Evolutionary conservation across 1,140 invertebrate genomes (phyloP).

Genomic region (Drosophila hydei): DNA sequence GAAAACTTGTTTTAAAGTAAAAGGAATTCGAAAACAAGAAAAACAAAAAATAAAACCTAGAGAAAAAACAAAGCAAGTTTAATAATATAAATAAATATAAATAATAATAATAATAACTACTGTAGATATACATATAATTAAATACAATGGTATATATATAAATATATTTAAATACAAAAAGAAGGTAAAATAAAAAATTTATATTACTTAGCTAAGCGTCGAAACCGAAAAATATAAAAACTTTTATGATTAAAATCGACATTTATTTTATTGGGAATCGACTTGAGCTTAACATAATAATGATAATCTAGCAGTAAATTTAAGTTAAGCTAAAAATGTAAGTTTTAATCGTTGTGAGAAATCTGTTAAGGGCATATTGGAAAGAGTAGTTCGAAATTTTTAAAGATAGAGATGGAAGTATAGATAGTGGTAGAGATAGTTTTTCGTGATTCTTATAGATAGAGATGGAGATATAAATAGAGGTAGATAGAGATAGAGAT

Average conservation of each 20-base stretch:
- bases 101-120: slow-evolving; percentile 78
- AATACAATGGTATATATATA: slow-evolving; percentile 60
- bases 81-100: slow-evolving; percentile 70
- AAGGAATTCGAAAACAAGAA: slow-evolving; percentile 29
- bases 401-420: no score
- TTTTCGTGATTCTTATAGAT: no score
- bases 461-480: no score
- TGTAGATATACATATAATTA: slow-evolving; percentile 81
- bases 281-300: no score
- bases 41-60: slow-evolving; percentile 28
- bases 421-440: no score
- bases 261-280: slow-evolving; percentile 15
- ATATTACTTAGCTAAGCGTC: slow-evolving; percentile 73
- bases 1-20: slow-evolving; percentile 50
- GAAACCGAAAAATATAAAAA: slow-evolving; percentile 80
- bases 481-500: no score
- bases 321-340: no score
- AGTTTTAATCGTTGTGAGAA: no score
- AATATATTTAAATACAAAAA: slow-evolving; percentile 64
- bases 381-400: no score
- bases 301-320: no score
- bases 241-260: slow-evolving; percentile 73
- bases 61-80: slow-evolving; percentile 51
- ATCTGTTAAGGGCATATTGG: no score
- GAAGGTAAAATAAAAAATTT: slow-evolving; percentile 49